Base-by-base conservation (phyloP, 1,140 invertebrate species). In the Lepidurus couesii region DNA sequence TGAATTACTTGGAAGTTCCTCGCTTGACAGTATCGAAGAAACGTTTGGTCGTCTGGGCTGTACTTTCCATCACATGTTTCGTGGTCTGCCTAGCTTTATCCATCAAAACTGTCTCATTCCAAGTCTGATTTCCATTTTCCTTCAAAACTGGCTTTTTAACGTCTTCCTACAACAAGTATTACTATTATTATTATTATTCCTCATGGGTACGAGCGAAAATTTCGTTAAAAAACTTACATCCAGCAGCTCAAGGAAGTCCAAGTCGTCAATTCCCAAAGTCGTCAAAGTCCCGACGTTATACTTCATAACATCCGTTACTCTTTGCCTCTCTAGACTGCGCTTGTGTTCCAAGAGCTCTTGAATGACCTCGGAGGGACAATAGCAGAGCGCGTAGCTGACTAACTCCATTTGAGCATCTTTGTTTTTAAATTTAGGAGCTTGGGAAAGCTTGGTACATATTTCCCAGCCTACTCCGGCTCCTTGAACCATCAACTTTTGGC, bases 401-500 rank as follows among this genome's bases (percentile, higher is more conserved):
- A 80, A 42, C 9, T 77, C 79, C 34, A 77, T 73, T 34, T 47
- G 73, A 43, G 45, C 44, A 9, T 44, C 44, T 26, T 78, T 47
- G 42, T 80, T 73, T 1, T 21, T 74, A 24, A 77, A 24, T 74
- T 77, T 44, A 0, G 47, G 42, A 6, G 42, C 34, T 73, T 74
- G 44, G 16, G 76, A 76, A 2, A 80, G 76, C 42, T 78, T 79
- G n/a, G 73, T 45, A 44, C 79, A 80, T 9, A 80, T 74, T 5
- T 77, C 77, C 79, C 79, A 80, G 7, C 78, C 78, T 24, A 26
- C 42, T n/a, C 53, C 53, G 1, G 16, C 21, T 13, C 53, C 53
- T 65, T 65, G 53, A 16, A 7, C 1, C 53, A 65, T 65, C 13
- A 65, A 65, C 44, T 42, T 75, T 7, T 74, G 21, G 21, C 78